These are phyloP conservation scores for Parotia lawesii DNA, from an alignment of 2,113 vertebrate species.

Conservation along the genomic window DNA sequence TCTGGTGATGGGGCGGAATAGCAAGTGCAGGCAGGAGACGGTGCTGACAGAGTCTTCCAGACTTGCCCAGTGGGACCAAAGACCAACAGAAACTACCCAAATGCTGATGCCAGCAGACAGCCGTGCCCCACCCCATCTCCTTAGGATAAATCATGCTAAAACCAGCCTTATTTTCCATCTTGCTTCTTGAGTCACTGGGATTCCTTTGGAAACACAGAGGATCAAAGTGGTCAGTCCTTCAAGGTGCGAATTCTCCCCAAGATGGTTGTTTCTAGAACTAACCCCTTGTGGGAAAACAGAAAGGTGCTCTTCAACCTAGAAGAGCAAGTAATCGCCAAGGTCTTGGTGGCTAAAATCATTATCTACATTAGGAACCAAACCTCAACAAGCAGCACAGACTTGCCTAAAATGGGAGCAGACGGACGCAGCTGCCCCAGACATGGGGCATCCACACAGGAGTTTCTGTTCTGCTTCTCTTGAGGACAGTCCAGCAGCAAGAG, in stretches of 20 bases:
- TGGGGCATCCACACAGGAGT: neutral
- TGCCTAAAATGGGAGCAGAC: neutral
- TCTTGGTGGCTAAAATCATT: neutral
- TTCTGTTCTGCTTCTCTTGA: constrained; percentile 26
- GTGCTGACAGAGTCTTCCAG: neutral
- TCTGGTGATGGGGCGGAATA: neutral
- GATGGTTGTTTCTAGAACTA: constrained; percentile 4
- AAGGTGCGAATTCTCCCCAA: neutral
- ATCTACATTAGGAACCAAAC: neutral
- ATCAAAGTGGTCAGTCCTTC: constrained; percentile 27
- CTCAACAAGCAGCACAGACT: neutral
- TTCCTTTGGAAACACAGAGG: constrained; percentile 1
- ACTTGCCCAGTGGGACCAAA: neutral
- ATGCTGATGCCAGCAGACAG: constrained; percentile 19
- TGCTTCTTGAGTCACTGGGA: constrained; percentile 18
- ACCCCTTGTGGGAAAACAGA: neutral
- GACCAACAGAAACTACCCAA: neutral
- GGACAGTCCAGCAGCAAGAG: neutral
- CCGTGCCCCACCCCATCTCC: neutral
- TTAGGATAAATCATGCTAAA: constrained; percentile 28
- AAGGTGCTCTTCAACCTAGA: constrained; percentile 25
- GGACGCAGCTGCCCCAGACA: neutral
- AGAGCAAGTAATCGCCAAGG: constrained; percentile 1
- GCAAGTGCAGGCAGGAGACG: constrained; percentile 9
- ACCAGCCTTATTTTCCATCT: constrained; percentile 48